phyloP scores from a whole-genome alignment of 2,888 invertebrate genomes.

The Magallana nippona region DNA sequence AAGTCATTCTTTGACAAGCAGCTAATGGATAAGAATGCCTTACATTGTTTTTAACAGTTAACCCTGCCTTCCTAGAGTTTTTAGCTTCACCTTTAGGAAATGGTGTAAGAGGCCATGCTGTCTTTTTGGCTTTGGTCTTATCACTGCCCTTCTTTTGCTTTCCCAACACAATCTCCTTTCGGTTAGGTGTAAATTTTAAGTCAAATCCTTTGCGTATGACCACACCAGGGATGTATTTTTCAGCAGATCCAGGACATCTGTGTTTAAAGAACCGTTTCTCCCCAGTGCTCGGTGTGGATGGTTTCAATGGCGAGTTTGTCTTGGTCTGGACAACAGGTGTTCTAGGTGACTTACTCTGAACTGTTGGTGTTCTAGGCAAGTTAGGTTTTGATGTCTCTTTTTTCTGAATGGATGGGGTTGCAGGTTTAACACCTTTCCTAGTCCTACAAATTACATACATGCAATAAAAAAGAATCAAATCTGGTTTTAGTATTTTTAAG shows the following conservation, averaged over 20 bases:
- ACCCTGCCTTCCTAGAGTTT: neutral
- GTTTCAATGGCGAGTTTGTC: neutral
- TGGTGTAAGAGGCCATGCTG: conserved; percentile 24
- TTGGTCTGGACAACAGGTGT: conserved; percentile 19
- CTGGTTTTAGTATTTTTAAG: neutral
- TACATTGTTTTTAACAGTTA: neutral
- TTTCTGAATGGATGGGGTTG: neutral
- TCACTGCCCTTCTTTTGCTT: neutral
- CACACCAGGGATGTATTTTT: conserved; percentile 58
- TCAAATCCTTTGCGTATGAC: conserved; percentile 68
- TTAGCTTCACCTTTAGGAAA: conserved; percentile 3
- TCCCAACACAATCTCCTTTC: conserved; percentile 27
- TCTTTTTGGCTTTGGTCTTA: neutral
- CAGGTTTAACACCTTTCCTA: neutral
- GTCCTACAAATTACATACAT: neutral
- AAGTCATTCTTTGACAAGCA: neutral
- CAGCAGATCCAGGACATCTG: conserved; percentile 62
- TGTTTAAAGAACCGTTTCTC: conserved; percentile 67
- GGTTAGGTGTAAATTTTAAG: conserved; percentile 65
- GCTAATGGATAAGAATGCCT: conserved; percentile 19
- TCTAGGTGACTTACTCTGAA: neutral
- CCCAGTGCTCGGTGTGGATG: conserved; percentile 44
- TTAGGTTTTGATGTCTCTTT: conserved; percentile 40
- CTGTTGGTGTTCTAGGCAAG: conserved; percentile 12
- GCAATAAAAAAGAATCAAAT: neutral